Evolutionary conservation across 2,888 invertebrate species (phyloP), one percentile per base, ranked within the genome.

Genomic region (Drosophila meridionalis): DNA sequence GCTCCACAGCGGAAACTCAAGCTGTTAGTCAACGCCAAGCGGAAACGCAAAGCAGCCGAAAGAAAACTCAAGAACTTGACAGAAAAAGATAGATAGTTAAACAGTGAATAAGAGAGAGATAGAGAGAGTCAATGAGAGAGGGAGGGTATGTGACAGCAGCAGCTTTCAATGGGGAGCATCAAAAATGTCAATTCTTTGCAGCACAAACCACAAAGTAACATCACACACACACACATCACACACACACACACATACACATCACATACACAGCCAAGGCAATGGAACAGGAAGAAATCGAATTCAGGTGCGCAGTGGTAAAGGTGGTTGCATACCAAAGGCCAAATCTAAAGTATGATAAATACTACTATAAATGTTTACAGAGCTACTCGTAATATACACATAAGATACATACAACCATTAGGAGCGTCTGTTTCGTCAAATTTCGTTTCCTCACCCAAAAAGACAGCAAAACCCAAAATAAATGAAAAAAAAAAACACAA

Each of bases 141-240:
- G 20, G 34, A 32, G 47, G 30, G 38, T 5, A 61, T 69, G 66
- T 63, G 80, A 60, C 81, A 63, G 73, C 70, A 67, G 59, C 59
- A 76, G 72, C 48, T 76, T 82, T 67, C 69, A 78, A 63, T 78
- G 83, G 85, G 69, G 48, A 78, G 76, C 61, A 83, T 73, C 78
- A 84, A 88, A 87, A 82, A 82, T 84, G 89, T 87, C 85, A 89
- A 89, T 89, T 89, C 68, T 84, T 82, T 80, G 60, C 76, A 68
- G 76, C 78, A 69, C 65, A 61, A 65, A n/a, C 63, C 64, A 62
- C 73, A 77, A 61, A 73, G 59, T 59, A 53, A 38, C 56, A 66
- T 57, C 40, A 42, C 58, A 61, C 60, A 50, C 53, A 40, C 38
- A 14, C 58, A 34, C 47, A 64, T 8, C 36, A 62, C 40, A 43